These are phyloP conservation scores for Agapostemon virescens DNA, from an alignment of 2,888 invertebrate species.

Conservation along the genomic window DNA sequence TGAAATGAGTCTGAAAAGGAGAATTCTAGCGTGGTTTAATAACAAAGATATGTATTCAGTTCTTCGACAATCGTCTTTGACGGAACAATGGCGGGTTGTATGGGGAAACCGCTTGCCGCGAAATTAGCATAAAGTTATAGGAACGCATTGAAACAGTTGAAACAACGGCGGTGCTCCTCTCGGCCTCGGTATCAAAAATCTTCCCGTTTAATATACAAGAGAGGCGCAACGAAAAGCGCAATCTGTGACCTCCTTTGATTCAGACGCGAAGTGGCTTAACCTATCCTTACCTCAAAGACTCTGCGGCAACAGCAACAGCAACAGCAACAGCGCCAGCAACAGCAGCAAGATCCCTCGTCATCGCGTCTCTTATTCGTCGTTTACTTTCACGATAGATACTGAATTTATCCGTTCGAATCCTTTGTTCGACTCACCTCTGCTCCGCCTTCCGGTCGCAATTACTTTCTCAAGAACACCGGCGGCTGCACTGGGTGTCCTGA, in stretches of 20 bases:
- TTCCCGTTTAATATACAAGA: neutral
- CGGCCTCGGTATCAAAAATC: neutral
- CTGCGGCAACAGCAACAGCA: neutral
- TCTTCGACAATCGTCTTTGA: neutral
- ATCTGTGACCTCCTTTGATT: neutral
- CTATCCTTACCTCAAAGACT: neutral
- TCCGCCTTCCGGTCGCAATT: neutral
- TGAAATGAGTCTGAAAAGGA: too few species aligned
- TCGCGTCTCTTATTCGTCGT: neutral
- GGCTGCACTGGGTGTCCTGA: too few species aligned
- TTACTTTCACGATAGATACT: neutral
- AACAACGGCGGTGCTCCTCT: neutral
- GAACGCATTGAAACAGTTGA: neutral
- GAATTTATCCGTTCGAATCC: constrained; percentile 6
- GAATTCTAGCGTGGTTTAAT: too few species aligned
- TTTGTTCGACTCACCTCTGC: neutral
- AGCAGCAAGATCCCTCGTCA: neutral
- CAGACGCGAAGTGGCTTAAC: constrained; percentile 13
- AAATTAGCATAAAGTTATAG: neutral
- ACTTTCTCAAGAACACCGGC: neutral
- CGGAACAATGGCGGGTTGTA: neutral
- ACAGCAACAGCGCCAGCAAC: too few species aligned
- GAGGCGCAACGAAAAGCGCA: neutral
- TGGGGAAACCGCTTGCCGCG: neutral
- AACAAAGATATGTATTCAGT: neutral